phyloP scores from a whole-genome alignment of 2,113 vertebrate species.

The Phocoena sinus region DNA sequence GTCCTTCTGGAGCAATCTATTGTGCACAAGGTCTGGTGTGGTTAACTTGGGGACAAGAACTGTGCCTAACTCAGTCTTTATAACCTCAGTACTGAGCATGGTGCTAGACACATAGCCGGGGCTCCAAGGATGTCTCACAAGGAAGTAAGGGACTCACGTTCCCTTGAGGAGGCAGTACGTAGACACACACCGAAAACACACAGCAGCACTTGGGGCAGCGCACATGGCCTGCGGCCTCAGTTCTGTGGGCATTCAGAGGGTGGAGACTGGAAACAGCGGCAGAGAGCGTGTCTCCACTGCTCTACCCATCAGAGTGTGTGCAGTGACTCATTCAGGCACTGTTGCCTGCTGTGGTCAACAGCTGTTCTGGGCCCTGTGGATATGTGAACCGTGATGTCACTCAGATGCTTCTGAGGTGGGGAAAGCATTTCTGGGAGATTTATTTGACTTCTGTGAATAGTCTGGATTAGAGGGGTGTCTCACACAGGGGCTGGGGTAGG shows the following conservation, averaged over 20 bases:
- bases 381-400: neutral
- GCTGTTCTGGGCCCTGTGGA: neutral
- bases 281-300: fast-evolving
- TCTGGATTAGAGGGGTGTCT: neutral
- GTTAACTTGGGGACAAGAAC: neutral
- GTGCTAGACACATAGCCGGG: neutral
- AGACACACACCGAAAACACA: neutral
- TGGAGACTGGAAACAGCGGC: neutral
- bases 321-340: neutral
- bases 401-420: neutral
- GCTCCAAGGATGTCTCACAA: neutral
- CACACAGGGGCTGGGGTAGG: no score
- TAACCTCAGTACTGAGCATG: neutral
- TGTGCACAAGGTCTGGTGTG: neutral
- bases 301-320: neutral
- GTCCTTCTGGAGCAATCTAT: neutral
- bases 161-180: neutral
- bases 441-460: neutral
- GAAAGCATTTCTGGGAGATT: neutral
- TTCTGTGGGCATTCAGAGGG: neutral
- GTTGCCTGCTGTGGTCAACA: neutral
- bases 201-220: no score
- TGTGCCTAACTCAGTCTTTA: neutral
- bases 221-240: neutral
- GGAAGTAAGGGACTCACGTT: neutral